Evolutionary conservation across 2,113 vertebrate genomes (phyloP), one percentile per base, ranked within the genome.

Genomic region (Rhabdomys dilectus): DNA sequence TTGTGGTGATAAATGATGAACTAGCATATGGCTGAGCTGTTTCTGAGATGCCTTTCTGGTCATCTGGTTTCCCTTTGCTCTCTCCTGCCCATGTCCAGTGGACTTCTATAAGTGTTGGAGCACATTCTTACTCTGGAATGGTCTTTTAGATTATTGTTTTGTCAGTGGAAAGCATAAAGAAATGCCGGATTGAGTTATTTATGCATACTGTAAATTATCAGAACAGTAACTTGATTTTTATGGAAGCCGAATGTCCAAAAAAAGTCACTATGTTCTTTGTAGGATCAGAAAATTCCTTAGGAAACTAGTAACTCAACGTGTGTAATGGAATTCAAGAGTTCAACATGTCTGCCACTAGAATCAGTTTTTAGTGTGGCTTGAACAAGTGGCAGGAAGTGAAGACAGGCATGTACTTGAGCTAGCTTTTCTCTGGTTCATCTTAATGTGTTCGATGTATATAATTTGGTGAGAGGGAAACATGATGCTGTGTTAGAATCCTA

Each of bases 1-100:
- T 66, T 88, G 48, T 89, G 4, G 60, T 73, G 58, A 36, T 51
- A 91, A 92, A 48, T 87, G 66, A 70, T 81, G 86, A 60, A 81
- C 81, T 68, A 58, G 26, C 12, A 3, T n/a, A 21, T n/a, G 22
- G 39, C 53, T 56, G 4, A 1, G 91, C 26, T 93, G 5, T 91
- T 78, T 94, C 26, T 60, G 26, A 51, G 84, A 90, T 73, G 58
- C 31, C 11, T 22, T 70, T 36, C 24, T 82, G 58, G 16, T 58
- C 48, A 6, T 68, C 42, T 85, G 10, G 31, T 60, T 89, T 12
- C 22, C 64, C 39, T 82, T 66, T 68, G 68, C 1, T 3, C 45
- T 17, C 2, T 4, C 68, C 8, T 80, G 73, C 56, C 19, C 64
- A 90, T 91, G 4, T 36, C 45, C 24, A 36, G 0, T 16, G 64